phyloP scores from a whole-genome alignment of 2,888 invertebrate genomes.

The Cryptocephalus moraei region DNA sequence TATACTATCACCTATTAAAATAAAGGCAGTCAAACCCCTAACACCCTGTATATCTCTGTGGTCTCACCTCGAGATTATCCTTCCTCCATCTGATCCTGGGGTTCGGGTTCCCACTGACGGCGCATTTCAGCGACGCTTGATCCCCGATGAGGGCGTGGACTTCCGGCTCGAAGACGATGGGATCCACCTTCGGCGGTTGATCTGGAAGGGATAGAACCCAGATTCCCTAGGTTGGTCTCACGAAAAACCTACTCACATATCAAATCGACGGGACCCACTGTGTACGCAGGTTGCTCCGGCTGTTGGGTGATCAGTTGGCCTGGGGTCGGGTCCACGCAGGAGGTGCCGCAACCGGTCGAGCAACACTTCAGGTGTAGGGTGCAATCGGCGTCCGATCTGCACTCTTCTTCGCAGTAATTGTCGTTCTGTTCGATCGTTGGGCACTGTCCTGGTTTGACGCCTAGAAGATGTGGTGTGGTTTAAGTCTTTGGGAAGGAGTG shows the following conservation, averaged over 20 bases:
- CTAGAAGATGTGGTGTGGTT: constrained; percentile 33
- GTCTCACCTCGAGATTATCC: constrained; percentile 39
- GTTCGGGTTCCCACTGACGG: constrained; percentile 65
- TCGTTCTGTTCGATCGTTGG: constrained; percentile 40
- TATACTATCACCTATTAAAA: no score
- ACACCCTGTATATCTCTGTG: no score
- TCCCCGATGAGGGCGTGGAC: constrained; percentile 62
- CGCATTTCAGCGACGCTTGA: constrained; percentile 61
- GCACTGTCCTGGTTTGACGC: constrained; percentile 59
- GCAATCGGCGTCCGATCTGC: constrained; percentile 75
- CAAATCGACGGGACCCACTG: constrained; percentile 24
- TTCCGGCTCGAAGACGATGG: constrained; percentile 43
- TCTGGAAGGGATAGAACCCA: constrained; percentile 20
- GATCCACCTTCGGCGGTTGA: constrained; percentile 32
- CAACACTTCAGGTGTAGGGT: constrained; percentile 73
- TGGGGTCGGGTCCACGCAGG: constrained; percentile 51
- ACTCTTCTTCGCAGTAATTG: constrained; percentile 56
- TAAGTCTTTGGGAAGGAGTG: no score
- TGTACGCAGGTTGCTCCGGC: constrained; percentile 34
- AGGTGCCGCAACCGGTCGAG: constrained; percentile 61
- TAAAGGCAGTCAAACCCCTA: no score
- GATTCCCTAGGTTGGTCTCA: no score
- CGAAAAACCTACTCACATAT: constrained; percentile 23
- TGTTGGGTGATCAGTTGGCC: constrained; percentile 30
- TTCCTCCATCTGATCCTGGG: constrained; percentile 71